A percentile compares a stretch with the other conserved stretches of the same genome.
Evolutionary conservation across 2,888 invertebrate species (phyloP).

Genomic region (Macropis europaea): DNA sequence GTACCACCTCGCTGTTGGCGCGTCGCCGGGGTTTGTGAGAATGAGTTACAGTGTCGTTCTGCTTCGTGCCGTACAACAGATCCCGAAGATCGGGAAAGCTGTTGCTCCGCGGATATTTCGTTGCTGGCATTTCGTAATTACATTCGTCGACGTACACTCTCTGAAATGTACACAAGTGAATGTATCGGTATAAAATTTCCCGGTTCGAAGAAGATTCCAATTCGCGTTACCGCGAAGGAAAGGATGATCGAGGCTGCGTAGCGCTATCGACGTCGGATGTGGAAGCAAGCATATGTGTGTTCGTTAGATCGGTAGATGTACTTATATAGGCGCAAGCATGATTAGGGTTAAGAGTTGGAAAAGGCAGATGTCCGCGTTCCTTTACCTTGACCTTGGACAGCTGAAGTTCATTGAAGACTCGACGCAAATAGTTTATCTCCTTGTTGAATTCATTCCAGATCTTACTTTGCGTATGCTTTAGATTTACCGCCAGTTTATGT

Average conservation of each 20-base stretch:
- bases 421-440: constrained; percentile 87
- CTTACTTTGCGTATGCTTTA: constrained; percentile 89
- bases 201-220: too few species aligned
- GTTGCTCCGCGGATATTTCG: constrained; percentile 82
- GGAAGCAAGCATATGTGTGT: too few species aligned
- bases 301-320: too few species aligned
- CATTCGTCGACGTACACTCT: constrained; percentile 86
- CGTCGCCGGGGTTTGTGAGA: constrained; percentile 74
- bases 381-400: constrained; percentile 90
- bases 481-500: constrained; percentile 87
- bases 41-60: constrained; percentile 30
- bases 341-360: not conserved
- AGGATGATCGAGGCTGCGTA: too few species aligned
- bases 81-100: constrained; percentile 88
- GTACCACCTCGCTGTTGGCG: constrained; percentile 77
- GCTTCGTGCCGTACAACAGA: constrained; percentile 70
- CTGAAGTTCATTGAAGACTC: constrained; percentile 90
- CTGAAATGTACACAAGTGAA: constrained; percentile 79
- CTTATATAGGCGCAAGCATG: too few species aligned
- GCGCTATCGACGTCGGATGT: too few species aligned
- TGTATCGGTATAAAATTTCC: too few species aligned
- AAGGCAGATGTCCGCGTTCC: not conserved
- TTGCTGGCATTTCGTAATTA: constrained; percentile 69
- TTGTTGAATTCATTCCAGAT: constrained; percentile 89
- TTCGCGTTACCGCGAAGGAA: too few species aligned